Base-by-base conservation (phyloP, 2,888 invertebrate species). In the Panzeria rudis region DNA sequence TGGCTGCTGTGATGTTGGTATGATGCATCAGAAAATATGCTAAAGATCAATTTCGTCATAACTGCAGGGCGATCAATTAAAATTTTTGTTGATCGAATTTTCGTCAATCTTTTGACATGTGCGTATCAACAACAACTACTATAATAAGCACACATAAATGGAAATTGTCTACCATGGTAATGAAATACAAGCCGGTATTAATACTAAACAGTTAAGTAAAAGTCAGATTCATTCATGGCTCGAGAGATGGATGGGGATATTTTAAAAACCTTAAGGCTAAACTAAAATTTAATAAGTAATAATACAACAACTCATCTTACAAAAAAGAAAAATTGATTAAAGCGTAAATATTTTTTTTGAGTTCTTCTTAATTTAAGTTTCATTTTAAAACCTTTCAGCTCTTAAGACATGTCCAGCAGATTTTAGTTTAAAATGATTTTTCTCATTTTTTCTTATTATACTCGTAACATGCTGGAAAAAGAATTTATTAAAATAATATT, bases 51-150 rank as follows among this genome's bases (percentile, higher is more conserved):
- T 91, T 92, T 91, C 89, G 88, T 89, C 90, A 92, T 92, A 91
- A 91, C 92, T 91, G 90, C 90, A 91, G 92, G 92, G 92, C 91
- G 91, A 91, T 92, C 92, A 92, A 92, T 92, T 92, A 92, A 92
- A 92, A 92, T 92, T 91, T 92, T 78, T 82, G 82, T 82, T 92
- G 92, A 92, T 92, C 92, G 92, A 92, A 92, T 92, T 92, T 92
- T 92, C 91, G 91, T 91, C 90, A 91, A 91, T 90, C 90, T 91
- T 89, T 91, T 91, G 91, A 91, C 91, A 91, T 91, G 91, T 91
- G 91, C 88, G 82, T 82, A 82, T 84, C 81, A 68, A 56, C 73
- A 64, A 47, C 72, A 76, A 85, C 66, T 23, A 54, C 75, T 38
- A 50, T 61, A 61, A 61, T 56, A 56, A 76, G 56, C 20, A 62